Base-by-base conservation (phyloP, 2,113 vertebrate genomes). In the Pygoscelis antarcticus region DNA sequence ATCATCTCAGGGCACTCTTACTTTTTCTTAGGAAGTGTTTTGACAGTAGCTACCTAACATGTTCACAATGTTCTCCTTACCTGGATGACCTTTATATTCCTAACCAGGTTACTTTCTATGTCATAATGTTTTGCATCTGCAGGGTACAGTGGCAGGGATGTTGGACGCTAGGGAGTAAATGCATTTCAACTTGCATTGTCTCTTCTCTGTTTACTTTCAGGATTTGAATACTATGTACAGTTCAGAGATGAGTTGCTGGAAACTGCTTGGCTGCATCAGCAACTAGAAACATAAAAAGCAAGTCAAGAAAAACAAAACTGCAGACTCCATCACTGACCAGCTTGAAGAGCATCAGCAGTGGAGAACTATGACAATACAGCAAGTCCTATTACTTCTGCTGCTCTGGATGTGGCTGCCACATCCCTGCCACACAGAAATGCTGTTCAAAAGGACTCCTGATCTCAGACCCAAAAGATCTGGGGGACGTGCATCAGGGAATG, bases 391-490 rank as follows among this genome's bases (percentile, higher is more conserved):
- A 77, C 86, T 98, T 62, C 87, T 98, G 58, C 87, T 98, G 58
- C 94, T 99, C 76, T 99, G 98, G 98, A 95, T 98, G 82, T 98
- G 96, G 87, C 96, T 98, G 90, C 94, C 93, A 10, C 95, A 97
- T 68, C 97, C 96, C 75, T 98, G 96, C 55, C 95, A 83, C 80
- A 90, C 97, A 89, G 98, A 98, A 90, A 97, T 98, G 91, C 75
- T 95, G 11, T 98, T 98, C 94, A 98, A 87, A 97, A 98, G 98
- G 97, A 98, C 98, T 97, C 78, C 97, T 64, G 97, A 97, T 62
- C 96, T 97, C 52, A 97, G 98, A 86, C 84, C 96, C 54, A 97
- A 88, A 96, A 89, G 75, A 86, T 97, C 96, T 92, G 83, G 93
- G n/a, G 49, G 92, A 71, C 98, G 72, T 36, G 38, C 83, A 34